Conservation (phyloP, 2,797 vertebrate species). For the Fringilla coelebs region DNA sequence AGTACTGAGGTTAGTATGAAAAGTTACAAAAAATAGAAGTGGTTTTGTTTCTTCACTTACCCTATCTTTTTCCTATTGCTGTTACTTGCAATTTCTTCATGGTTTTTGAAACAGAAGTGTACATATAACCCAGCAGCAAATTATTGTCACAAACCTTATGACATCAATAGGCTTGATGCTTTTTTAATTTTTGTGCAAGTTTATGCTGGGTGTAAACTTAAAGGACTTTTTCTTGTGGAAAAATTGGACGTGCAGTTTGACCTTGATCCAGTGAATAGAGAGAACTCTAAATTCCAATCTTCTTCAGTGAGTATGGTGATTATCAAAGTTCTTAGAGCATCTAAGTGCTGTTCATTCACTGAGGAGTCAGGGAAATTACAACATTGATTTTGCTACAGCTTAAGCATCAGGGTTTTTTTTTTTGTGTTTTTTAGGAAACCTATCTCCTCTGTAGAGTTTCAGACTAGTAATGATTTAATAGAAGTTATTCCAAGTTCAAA, state of each 20-base stretch:
- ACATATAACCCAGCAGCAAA: not conserved
- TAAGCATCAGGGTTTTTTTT: not conserved
- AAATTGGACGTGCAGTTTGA: not conserved
- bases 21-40: not conserved
- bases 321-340: not conserved
- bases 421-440: constrained; percentile 55
- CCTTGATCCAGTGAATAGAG: not conserved
- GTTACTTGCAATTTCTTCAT: not conserved
- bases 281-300: not conserved
- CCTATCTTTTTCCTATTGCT: not conserved
- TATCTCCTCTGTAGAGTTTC: not conserved
- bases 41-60: not conserved
- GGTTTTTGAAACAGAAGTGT: not conserved
- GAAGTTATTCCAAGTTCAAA: constrained; percentile 80
- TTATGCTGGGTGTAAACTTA: not conserved
- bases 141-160: not conserved
- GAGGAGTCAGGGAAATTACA: not conserved
- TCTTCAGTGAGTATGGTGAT: not conserved
- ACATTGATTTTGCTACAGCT: not conserved
- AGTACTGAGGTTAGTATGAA: not conserved
- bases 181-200: not conserved
- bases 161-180: not conserved
- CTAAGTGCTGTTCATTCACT: not conserved
- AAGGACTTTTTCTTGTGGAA: not conserved
- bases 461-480: constrained; percentile 4